Percentiles rank a stretch among this genome's conserved stretches.
Evolutionary conservation across 2,888 invertebrate genomes (phyloP).

Genomic region (Loripinus fragilis): DNA sequence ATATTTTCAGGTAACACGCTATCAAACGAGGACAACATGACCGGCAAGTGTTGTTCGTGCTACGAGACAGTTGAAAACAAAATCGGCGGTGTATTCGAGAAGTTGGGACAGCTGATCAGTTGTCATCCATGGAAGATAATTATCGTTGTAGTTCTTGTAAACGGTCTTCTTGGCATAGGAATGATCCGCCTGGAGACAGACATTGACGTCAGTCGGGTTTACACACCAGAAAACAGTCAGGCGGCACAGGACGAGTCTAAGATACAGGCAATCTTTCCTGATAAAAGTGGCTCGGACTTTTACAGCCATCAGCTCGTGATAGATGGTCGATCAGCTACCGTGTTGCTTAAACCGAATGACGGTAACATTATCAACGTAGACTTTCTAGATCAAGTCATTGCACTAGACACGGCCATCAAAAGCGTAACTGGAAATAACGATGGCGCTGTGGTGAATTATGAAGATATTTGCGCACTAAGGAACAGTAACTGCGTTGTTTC

Average conservation of each 20-base stretch:
- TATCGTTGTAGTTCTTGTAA: conserved; percentile 36
- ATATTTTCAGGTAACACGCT: too few species aligned
- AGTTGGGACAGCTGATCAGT: conserved; percentile 46
- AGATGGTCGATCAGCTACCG: conserved; percentile 23
- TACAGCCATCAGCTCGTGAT: conserved; percentile 31
- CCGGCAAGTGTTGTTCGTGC: neutral
- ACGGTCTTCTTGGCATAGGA: conserved; percentile 58
- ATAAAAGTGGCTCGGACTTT: conserved; percentile 51
- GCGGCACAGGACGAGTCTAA: conserved; percentile 62
- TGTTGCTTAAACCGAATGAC: conserved; percentile 44
- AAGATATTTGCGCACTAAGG: conserved; percentile 43
- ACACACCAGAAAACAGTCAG: conserved; percentile 65
- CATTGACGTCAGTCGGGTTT: conserved; percentile 64
- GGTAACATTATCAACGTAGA: conserved; percentile 38
- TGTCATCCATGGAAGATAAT: conserved; percentile 51
- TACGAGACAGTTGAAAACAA: conserved; percentile 39
- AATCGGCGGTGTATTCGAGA: conserved; percentile 39
- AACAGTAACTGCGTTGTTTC: conserved; percentile 37
- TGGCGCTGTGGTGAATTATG: conserved; percentile 7
- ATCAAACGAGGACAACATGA: too few species aligned
- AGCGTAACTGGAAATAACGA: conserved; percentile 23
- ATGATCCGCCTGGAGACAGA: conserved; percentile 63
- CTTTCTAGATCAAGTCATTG: conserved; percentile 27
- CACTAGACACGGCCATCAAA: conserved; percentile 4
- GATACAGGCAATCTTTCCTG: conserved; percentile 54